Percentiles rank a stretch among this genome's conserved stretches.
phyloP scores from a whole-genome alignment of 2,888 invertebrate species.

The Beris morrisii region DNA sequence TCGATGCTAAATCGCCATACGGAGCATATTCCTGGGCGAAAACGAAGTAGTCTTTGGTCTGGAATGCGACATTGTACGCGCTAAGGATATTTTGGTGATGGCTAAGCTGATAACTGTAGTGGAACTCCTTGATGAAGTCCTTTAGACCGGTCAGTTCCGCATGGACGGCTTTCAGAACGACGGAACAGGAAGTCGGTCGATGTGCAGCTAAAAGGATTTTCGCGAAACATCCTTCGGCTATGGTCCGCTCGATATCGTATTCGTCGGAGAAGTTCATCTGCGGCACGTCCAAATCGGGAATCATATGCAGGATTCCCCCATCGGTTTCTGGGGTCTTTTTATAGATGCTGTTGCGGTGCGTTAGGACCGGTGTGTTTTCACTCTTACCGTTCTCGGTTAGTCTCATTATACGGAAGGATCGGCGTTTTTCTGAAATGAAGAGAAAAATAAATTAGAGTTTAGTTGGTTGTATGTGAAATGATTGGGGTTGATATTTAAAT shows the following conservation, averaged over 20 bases:
- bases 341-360: conserved; percentile 54
- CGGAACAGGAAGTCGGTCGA: conserved; percentile 62
- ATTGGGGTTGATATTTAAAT: too few species aligned
- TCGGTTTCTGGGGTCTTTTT: conserved; percentile 51
- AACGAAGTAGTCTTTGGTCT: conserved; percentile 57
- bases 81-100: conserved; percentile 77
- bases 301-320: conserved; percentile 58
- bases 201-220: conserved; percentile 66
- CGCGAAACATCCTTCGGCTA: conserved; percentile 72
- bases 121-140: conserved; percentile 75
- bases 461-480: too few species aligned
- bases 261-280: conserved; percentile 61
- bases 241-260: conserved; percentile 65
- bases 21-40: conserved; percentile 76
- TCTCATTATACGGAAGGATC: conserved; percentile 43
- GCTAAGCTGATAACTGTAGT: conserved; percentile 75
- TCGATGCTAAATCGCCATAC: conserved; percentile 68
- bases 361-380: conserved; percentile 47
- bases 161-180: conserved; percentile 70
- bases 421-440: conserved; percentile 36
- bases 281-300: conserved; percentile 60
- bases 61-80: conserved; percentile 70
- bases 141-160: conserved; percentile 62
- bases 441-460: conserved; percentile 2
- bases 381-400: conserved; percentile 39